phyloP scores from a whole-genome alignment of 2,888 invertebrate species.

The Drosophila parthenogenetica region DNA sequence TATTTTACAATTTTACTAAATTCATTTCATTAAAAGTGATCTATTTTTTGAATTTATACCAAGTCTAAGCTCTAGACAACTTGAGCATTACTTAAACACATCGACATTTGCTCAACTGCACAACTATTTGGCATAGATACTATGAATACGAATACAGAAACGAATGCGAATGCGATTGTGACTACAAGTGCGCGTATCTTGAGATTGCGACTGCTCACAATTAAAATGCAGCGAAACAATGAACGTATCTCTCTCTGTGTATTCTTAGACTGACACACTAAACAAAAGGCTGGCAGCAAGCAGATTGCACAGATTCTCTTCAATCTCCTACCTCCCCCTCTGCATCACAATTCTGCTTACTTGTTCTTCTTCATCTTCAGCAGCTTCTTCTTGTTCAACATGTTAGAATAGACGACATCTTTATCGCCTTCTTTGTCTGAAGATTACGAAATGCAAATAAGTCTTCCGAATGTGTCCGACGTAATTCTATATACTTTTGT shows the following conservation, averaged over 20 bases:
- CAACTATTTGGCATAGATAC: constrained; percentile 57
- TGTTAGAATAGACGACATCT: constrained; percentile 20
- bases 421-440: constrained; percentile 36
- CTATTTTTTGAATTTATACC: too few species aligned
- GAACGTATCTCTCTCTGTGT: constrained; percentile 27
- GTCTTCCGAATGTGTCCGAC: constrained; percentile 49
- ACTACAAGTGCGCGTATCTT: constrained; percentile 37
- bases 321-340: background rate
- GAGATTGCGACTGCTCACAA: constrained; percentile 53
- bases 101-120: constrained; percentile 46
- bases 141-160: constrained; percentile 3
- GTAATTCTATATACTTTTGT: constrained; percentile 66
- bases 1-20: background rate
- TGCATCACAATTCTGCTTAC: background rate
- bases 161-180: too few species aligned
- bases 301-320: constrained; percentile 33
- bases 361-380: background rate
- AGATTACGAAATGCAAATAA: constrained; percentile 66
- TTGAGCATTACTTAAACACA: constrained; percentile 18
- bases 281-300: constrained; percentile 58
- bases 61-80: background rate
- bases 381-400: constrained; percentile 4
- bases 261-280: constrained; percentile 76
- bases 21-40: background rate
- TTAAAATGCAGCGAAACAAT: constrained; percentile 67